phyloP scores from a whole-genome alignment of 1,140 invertebrate species.

The Gryllus bimaculatus region DNA sequence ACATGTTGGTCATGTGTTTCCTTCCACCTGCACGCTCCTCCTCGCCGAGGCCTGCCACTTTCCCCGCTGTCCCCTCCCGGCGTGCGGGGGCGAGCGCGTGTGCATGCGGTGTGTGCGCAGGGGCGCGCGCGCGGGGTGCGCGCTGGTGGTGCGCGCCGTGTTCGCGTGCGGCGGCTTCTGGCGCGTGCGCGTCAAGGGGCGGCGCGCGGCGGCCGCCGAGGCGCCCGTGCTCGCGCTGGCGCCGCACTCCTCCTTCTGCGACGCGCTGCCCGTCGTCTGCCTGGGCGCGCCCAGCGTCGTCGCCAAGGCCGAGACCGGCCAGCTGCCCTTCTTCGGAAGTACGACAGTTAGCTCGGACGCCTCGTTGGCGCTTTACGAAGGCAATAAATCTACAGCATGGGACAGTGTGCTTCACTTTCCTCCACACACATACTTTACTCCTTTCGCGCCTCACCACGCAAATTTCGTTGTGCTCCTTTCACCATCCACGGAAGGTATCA shows the following conservation, averaged over 20 bases:
- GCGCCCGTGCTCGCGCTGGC: conserved; percentile 80
- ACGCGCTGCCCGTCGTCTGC: conserved; percentile 71
- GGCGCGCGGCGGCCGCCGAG: conserved; percentile 51
- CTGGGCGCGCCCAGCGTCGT: conserved; percentile 78
- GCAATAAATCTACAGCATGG: neutral
- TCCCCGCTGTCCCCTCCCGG: too few species aligned
- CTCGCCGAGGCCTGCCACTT: too few species aligned
- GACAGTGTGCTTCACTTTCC: neutral
- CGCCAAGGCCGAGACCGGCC: conserved; percentile 69
- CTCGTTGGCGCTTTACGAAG: too few species aligned
- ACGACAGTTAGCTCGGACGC: too few species aligned
- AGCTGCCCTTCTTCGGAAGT: conserved; percentile 82
- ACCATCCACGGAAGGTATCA: too few species aligned
- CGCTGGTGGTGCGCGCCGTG: neutral
- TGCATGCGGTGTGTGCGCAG: neutral
- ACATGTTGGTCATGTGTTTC: too few species aligned
- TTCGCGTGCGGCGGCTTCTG: conserved; percentile 53
- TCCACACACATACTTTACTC: neutral
- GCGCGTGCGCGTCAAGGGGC: conserved; percentile 57
- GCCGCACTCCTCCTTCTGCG: conserved; percentile 85
- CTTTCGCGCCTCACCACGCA: too few species aligned
- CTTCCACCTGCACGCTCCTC: too few species aligned
- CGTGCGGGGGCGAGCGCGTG: too few species aligned
- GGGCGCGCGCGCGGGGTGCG: neutral
- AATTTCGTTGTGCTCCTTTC: too few species aligned